A percentile compares a stretch with the other conserved stretches of the same genome.
These are phyloP conservation scores for Allophyes oxyacanthae DNA, from an alignment of 2,888 invertebrate species.

Conservation along the genomic window DNA sequence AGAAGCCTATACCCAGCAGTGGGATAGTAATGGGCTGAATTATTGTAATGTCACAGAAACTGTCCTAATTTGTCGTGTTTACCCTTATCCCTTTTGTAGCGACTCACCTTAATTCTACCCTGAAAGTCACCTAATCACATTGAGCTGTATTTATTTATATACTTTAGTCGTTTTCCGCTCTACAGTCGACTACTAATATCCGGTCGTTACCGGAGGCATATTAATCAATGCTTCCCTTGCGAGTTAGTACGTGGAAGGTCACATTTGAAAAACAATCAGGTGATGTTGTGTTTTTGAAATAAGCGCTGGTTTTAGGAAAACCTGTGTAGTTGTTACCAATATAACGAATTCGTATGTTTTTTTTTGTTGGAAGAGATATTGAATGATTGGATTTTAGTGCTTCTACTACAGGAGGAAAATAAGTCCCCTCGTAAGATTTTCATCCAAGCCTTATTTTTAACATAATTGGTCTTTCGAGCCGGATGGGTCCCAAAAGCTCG, in stretches of 20 bases:
- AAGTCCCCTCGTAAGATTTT: too few relatives aligned
- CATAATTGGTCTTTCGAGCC: too few relatives aligned
- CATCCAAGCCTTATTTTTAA: too few relatives aligned
- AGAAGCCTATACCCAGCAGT: too few relatives aligned
- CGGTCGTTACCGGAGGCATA: constrained; percentile 59
- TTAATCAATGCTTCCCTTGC: constrained; percentile 61
- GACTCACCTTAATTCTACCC: constrained; percentile 34
- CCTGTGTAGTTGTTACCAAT: neutral
- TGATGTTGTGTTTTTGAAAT: neutral
- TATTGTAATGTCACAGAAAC: too few relatives aligned
- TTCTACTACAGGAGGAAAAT: too few relatives aligned
- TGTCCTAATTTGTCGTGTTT: neutral
- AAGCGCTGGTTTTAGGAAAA: neutral
- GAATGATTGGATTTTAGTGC: too few relatives aligned
- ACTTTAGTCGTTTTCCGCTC: constrained; percentile 34
- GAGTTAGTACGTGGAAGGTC: constrained; percentile 9
- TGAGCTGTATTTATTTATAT: constrained; percentile 46
- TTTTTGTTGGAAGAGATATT: too few relatives aligned
- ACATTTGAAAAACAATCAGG: constrained; percentile 18
- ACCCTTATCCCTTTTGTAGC: neutral
- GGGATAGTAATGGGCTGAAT: too few relatives aligned
- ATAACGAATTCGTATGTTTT: too few relatives aligned
- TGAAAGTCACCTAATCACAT: constrained; percentile 46
- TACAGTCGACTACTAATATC: constrained; percentile 61
- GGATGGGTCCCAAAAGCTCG: too few relatives aligned